Evolutionary conservation across 2,888 invertebrate species (phyloP).

Genomic region (Spisula subtruncata): DNA sequence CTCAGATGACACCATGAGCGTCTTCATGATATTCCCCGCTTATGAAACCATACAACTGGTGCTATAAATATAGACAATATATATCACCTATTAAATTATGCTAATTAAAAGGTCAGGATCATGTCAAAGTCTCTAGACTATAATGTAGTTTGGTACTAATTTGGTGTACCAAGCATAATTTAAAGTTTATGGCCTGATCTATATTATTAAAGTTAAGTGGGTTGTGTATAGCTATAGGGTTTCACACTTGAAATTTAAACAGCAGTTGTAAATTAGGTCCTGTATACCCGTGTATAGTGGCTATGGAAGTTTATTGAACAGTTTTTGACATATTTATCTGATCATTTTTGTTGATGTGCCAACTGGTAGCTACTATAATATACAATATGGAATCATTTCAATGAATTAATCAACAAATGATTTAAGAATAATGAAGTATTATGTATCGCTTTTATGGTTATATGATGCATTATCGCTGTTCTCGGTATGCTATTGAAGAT

Average conservation of each 20-base stretch:
- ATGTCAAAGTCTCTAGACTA: too few relatives aligned
- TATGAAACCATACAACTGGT: too few relatives aligned
- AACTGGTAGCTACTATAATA: not conserved
- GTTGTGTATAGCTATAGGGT: not conserved
- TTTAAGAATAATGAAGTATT: not conserved
- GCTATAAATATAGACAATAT: too few relatives aligned
- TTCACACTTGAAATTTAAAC: slow-evolving; percentile 12
- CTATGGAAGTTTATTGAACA: not conserved
- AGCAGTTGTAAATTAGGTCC: slow-evolving; percentile 7
- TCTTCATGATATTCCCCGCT: too few relatives aligned
- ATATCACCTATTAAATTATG: too few relatives aligned
- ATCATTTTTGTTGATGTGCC: not conserved
- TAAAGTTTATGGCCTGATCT: too few relatives aligned
- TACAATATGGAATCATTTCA: not conserved
- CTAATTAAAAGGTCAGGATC: too few relatives aligned
- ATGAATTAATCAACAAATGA: slow-evolving; percentile 15
- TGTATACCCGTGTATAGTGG: not conserved
- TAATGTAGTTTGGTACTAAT: too few relatives aligned
- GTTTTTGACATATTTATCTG: slow-evolving; percentile 1
- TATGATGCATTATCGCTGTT: not conserved
- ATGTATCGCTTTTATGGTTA: not conserved
- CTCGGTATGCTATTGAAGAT: not conserved
- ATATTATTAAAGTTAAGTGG: too few relatives aligned
- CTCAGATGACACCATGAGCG: too few relatives aligned
- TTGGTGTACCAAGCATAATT: too few relatives aligned